Evolutionary conservation across 2,888 invertebrate species (phyloP), one percentile per base, ranked within the genome.

Genomic region (Trachelus stipa): DNA sequence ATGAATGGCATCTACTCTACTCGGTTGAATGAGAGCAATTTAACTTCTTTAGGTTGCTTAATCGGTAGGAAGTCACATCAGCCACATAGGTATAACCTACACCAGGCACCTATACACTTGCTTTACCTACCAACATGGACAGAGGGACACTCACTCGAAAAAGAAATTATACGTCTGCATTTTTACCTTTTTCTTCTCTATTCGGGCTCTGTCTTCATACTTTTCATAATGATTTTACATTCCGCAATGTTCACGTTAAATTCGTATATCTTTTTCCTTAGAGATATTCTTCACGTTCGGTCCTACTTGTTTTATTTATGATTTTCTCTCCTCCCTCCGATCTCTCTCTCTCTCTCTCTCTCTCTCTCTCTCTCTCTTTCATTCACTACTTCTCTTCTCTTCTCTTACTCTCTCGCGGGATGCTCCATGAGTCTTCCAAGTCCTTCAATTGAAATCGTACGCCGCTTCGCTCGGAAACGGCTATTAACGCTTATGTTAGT

Each of bases 1-100:
- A 91, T 91, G 91, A 91, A 91, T 91, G 91, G 91, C 91, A 91
- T 90, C 91, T 91, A 88, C 90, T 91, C 90, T 87, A 89, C 86
- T 86, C 88, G 88, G 88, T 90, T 91, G 90, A 91, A 91, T 91
- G 91, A 91, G 91, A 91, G 91, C 91, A 91, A 91, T 91, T 91
- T 91, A 91, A 89, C 88, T 91, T 91, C 91, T 91, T 91, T 91
- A 91, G 90, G 91, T 90, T 91, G 91, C 90, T 91, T 91, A 91
- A 91, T 91, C 91, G 90, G 91, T 91, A 91, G 91, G 91, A 91
- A 91, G 91, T 91, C 91, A 90, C 90, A 91, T 91, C 84, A 81
- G 87, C 85, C 88, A 87, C 87, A 88, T 88, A 78, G 78, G 78
- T 78, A 78, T 78, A 76, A 78, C 78, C 78, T 78, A 78, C 78